Evolutionary conservation across 2,113 vertebrate genomes (phyloP).

Genomic region (Sturnus vulgaris): DNA sequence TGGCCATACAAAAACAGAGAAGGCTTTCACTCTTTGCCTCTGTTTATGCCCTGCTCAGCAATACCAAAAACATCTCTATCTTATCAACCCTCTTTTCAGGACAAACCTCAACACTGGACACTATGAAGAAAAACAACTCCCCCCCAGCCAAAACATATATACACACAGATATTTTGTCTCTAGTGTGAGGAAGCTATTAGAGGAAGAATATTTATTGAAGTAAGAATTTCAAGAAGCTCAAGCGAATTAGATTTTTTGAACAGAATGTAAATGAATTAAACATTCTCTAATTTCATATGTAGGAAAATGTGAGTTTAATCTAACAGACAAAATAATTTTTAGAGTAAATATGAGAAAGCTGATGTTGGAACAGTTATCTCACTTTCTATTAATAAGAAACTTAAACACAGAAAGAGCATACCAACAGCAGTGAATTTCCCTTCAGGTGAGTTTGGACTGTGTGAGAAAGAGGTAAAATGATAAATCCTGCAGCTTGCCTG

Average conservation of each 20-base stretch:
- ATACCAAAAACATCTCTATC: background rate
- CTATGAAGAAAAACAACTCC: background rate
- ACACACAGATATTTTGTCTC: background rate
- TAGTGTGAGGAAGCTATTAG: background rate
- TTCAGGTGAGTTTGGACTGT: background rate
- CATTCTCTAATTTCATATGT: rapidly evolving
- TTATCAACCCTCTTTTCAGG: background rate
- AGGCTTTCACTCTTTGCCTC: background rate
- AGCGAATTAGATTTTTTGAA: background rate
- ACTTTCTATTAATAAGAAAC: background rate
- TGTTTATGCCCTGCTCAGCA: background rate
- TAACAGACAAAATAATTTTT: background rate
- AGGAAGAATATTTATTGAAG: background rate
- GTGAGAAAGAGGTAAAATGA: background rate
- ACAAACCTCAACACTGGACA: rapidly evolving
- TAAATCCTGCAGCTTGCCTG: background rate
- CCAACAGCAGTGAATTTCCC: background rate
- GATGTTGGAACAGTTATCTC: background rate
- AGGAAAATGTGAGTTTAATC: background rate
- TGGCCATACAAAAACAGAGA: background rate
- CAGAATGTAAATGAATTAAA: background rate
- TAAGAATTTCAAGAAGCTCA: background rate
- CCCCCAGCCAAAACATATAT: background rate
- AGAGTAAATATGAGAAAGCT: background rate
- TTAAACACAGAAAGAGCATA: background rate